A percentile compares a stretch with the other conserved stretches of the same genome.
Evolutionary conservation across 2,888 invertebrate genomes (phyloP).

Genomic region (Leucophenga maculata): DNA sequence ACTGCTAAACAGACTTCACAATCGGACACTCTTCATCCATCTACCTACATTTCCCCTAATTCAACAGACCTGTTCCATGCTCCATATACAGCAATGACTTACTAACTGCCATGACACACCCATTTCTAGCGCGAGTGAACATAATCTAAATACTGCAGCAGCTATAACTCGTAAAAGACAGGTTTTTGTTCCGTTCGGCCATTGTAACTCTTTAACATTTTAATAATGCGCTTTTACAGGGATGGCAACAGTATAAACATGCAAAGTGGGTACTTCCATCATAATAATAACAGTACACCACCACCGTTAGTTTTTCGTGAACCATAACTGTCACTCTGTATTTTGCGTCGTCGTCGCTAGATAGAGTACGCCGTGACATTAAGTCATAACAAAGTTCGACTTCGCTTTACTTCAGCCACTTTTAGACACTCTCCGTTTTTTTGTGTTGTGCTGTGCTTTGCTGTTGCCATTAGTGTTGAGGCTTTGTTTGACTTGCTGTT

Average conservation of each 20-base stretch:
- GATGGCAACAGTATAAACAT: slow-evolving; percentile 39
- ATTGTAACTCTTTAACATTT: slow-evolving; percentile 62
- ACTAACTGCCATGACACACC: no score
- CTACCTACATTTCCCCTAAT: no score
- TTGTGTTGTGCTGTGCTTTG: slow-evolving; percentile 1
- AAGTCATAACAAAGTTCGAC: no score
- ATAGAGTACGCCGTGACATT: neutral
- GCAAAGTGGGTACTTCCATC: slow-evolving; percentile 50
- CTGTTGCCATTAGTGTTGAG: no score
- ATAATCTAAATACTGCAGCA: slow-evolving; percentile 57
- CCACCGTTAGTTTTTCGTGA: neutral
- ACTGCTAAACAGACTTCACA: no score
- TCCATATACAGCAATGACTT: no score
- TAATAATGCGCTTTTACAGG: slow-evolving; percentile 44
- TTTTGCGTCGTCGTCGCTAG: neutral
- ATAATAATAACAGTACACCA: slow-evolving; percentile 20
- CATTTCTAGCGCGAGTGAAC: neutral
- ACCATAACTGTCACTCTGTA: slow-evolving; percentile 51
- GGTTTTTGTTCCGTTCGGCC: no score
- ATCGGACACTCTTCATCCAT: no score
- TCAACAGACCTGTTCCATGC: no score
- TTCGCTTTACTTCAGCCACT: neutral
- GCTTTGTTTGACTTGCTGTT: no score
- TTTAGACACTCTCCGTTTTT: neutral
- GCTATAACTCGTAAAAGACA: slow-evolving; percentile 65